Evolutionary conservation across 1,140 invertebrate genomes (phyloP), one percentile per base, ranked within the genome.

Genomic region (Helicoverpa zea): DNA sequence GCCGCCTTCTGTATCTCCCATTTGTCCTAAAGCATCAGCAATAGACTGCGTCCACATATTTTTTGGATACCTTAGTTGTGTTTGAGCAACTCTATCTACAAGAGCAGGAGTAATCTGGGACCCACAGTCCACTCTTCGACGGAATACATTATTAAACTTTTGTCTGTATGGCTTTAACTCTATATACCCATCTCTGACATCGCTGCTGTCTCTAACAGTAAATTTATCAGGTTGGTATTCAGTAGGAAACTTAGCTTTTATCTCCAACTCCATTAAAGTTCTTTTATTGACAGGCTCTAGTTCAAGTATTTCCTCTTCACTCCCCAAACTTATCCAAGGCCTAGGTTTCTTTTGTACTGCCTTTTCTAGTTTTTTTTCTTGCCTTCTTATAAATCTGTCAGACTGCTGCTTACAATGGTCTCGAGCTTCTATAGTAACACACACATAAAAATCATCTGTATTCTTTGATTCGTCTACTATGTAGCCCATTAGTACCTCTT

Each of bases 361-460:
- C 73, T 96, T 96, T 81, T 96, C 94, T 56, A 97, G 95, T 68
- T 95, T 95, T 84, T 96, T 96, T 63, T 95, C 95, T 87, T 97
- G 95, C 43, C 93, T 86, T 85, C 83, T 91, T 47, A 95, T 89
- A 82, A 91, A 94, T 81, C 80, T 92, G 52, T 94, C 92, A 49
- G 93, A 96, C 68, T 96, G 96, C 72, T 96, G 93, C 52, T 96
- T 94, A 85, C 96, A 96, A 61, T 96, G 93, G 84, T 95, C 95
- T 79, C 94, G 95, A 1, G 95, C 92, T 81, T 96, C 95, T 66
- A 96, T 95, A 10, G 96, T 97, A 11, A 97, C 89, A 80, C 97
- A 97, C n/a, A 97, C 92, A 84, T 97, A 97, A 87, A 97, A 97
- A 82, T 97, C 96, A 68, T 96, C 96, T 1, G 95, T 89, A 43